Evolutionary conservation across 2,888 invertebrate genomes (phyloP), one percentile per base, ranked within the genome.

Genomic region (Prionchulus punctatus): DNA sequence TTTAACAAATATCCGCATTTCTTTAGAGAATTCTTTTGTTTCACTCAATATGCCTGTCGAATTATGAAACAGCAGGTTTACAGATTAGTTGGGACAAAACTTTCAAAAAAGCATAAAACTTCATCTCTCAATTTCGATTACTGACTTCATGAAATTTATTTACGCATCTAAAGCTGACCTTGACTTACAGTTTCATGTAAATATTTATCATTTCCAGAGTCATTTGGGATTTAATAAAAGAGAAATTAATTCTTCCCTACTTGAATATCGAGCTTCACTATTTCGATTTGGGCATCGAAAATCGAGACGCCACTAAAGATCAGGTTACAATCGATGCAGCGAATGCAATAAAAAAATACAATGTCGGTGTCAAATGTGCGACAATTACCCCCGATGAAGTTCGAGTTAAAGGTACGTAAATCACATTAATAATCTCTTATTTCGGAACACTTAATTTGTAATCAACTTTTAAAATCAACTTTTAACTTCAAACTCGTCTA

Each of bases 311-410:
- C 64, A 98, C 96, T 53, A 79, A 86, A 58, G 96, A 98, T 71
- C 82, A 90, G 75, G 75, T 98, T 1, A 98, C 96, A 0, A 78
- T 92, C 61, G 96, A 96, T 64, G 91, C 92, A 73, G 96, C 96
- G 4, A 83, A 92, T 72, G 96, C 96, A 18, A 81, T 96, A 57
- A 86, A 89, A 72, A 88, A 89, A 71, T 94, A 91, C 77, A 92
- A 90, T 74, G 96, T 98, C 53, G 98, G 96, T 45, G 88, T 98
- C 63, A 98, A 98, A 74, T 98, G 98, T 76, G 96, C 96, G 27
- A 79, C 96, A 1, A 98, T 96, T 62, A 96, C 96, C 1, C 94
- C 96, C 1, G 96, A 96, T 73, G 96, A 96, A 73, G 85, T 86
- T 42, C 79, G 96, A 70, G 91, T 96, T 0, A 85, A 87, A 74